Evolutionary conservation across 2,797 vertebrate species (phyloP), one percentile per base, ranked within the genome.

Genomic region (Notoglanidium macrostoma): DNA sequence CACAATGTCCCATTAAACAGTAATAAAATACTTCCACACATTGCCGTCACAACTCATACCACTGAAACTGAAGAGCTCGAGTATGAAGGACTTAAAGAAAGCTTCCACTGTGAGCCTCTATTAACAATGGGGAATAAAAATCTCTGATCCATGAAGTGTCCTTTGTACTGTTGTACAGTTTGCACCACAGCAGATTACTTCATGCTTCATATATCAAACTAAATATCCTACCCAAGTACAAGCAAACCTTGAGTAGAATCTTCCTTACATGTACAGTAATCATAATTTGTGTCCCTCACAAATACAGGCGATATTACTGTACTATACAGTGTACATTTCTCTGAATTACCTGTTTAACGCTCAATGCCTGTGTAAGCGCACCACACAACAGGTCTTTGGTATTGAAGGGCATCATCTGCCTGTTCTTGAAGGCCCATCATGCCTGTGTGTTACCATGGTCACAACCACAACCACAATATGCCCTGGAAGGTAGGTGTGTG

Each of bases 311-410:
- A 74, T 61, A 74, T 84, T 26, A 84, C 82, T 23, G 49, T 74
- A 51, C 46, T 40, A 26, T 7, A 35, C 8, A 51, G 54, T 79
- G 40, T 49, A 49, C 12, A 23, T 35, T 70, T 57, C 67, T 21
- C 91, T 92, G 40, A 40, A 40, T 40, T 88, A 95, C 96, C 96
- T 95, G 96, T 96, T 94, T 95, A 96, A 74, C 46, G 12, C 49
- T 85, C 61, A 35, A 61, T 96, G 96, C 5, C 96, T 96, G 87
- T 96, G 96, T 0, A 96, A 93, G 90, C 96, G 96, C 57, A 96
- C 91, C 73, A 97, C 96, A 26, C 96, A 96, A 92, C 96, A 96
- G 0, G 95, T 97, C 89, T 89, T 91, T 91, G 90, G 79, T 89
- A 76, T 88, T 23, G 78, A 57, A 89, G 85, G 83, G 85, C 86